phyloP scores from a whole-genome alignment of 1,140 invertebrate genomes.

The Condylostylus longicornis region DNA sequence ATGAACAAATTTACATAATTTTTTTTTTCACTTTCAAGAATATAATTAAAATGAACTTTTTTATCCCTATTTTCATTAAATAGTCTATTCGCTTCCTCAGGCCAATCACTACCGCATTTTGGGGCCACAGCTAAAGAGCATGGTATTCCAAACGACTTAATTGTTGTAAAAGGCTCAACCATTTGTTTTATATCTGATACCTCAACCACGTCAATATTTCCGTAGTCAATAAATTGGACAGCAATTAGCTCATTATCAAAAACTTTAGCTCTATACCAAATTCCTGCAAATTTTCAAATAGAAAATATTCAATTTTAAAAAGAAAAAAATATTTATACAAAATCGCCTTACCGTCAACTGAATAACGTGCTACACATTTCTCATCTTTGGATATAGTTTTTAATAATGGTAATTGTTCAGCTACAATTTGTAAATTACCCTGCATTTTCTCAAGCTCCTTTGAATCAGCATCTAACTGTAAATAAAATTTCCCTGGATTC shows the following conservation, averaged over 20 bases:
- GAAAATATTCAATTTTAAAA: too few relatives aligned
- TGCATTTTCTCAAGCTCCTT: constrained; percentile 40
- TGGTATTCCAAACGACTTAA: constrained; percentile 42
- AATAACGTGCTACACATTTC: constrained; percentile 55
- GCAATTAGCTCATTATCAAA: constrained; percentile 54
- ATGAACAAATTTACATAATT: constrained; percentile 50
- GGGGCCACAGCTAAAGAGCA: constrained; percentile 50
- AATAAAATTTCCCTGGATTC: constrained; percentile 49
- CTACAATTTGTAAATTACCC: constrained; percentile 40
- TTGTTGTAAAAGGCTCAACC: constrained; percentile 35
- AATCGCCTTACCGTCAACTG: constrained; percentile 47
- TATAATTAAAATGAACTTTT: constrained; percentile 34
- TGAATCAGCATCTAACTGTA: constrained; percentile 39
- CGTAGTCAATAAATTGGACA: constrained; percentile 69
- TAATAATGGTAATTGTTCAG: constrained; percentile 34
- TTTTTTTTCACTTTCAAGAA: constrained; percentile 13
- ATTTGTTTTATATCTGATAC: constrained; percentile 42
- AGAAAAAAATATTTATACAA: too few relatives aligned
- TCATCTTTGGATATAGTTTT: constrained; percentile 42
- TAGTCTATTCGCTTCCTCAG: constrained; percentile 38
- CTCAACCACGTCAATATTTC: constrained; percentile 56
- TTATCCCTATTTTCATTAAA: constrained; percentile 36
- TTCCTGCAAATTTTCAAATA: too few relatives aligned
- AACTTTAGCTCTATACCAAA: constrained; percentile 69
- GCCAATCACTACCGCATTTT: constrained; percentile 47